Base-by-base conservation (phyloP, 2,113 vertebrate genomes). In the Perca schrenkii region DNA sequence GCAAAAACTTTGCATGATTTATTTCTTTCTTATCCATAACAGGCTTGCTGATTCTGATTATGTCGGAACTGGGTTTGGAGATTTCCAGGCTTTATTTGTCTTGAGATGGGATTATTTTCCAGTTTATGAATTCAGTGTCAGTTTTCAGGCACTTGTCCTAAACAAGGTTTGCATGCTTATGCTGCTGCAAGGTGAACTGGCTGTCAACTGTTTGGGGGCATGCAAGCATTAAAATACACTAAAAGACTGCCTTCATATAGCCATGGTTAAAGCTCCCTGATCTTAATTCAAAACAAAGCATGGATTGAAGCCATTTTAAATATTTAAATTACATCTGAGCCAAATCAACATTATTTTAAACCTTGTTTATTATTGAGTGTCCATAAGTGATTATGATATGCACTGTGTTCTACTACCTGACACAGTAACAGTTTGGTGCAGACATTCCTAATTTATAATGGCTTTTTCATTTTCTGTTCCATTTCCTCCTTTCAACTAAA, bases 61-160 rank as follows among this genome's bases (percentile, higher is more conserved):
- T 77, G 31, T 43, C 57, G 69, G 58, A 75, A 75, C 60, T 74
- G 43, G 21, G 71, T 78, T 77, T 80, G 67, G 47, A 83, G 61
- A 73, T 77, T 77, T 78, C 31, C 67, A 54, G 49, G 57, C 67
- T 86, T 77, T 81, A 54, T 85, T 70, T 81, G 67, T 19, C 43
- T 67, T 78, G 19, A 73, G 60, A 74, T 61, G 25, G 54, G 70
- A 84, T 89, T 86, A 74, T 87, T 85, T 87, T 78, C 36, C 56
- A 77, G 69, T 62, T 86, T 56, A 82, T 84, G 68, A 78, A 90
- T 90, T 83, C 52, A 61, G 53, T 77, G 83, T 86, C 72, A 86
- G 62, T 80, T 84, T 80, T 31, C 68, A 80, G 61, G 64, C 66
- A 46, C 49, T 40, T 43, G 61, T 82, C 57, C 62, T 57, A 69